Conservation (phyloP, 1,140 invertebrate species). For the Melanaphis sacchari region DNA sequence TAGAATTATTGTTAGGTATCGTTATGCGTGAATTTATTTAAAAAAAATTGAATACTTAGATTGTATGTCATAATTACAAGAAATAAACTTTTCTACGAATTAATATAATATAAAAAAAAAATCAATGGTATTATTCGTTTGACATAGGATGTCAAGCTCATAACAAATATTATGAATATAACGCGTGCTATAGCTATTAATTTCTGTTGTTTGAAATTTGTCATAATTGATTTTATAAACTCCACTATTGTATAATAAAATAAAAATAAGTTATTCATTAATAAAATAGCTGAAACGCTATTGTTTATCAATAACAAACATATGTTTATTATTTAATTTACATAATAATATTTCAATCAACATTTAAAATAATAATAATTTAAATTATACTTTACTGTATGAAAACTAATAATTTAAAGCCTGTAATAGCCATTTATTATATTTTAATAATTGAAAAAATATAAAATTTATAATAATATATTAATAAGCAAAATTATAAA, state of each 20-base stretch:
- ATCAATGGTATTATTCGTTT: not conserved
- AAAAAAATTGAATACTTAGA: not conserved
- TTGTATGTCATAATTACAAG: not conserved
- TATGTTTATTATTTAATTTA: not conserved
- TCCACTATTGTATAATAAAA: not conserved
- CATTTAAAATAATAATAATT: not conserved
- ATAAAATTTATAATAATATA: not conserved
- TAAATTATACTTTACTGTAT: not conserved
- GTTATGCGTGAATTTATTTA: not conserved
- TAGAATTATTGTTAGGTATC: not conserved
- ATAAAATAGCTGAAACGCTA: not conserved
- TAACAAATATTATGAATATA: not conserved
- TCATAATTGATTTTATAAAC: not conserved
- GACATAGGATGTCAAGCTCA: not conserved
- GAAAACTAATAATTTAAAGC: not conserved
- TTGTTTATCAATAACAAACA: not conserved
- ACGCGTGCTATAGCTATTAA: not conserved
- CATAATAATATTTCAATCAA: not conserved
- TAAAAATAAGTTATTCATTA: not conserved
- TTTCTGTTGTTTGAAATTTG: not conserved
- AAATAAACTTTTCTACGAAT: no score
- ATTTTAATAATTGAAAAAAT: not conserved
- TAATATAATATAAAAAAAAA: not conserved
- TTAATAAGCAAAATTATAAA: not conserved
- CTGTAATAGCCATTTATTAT: not conserved